Percentiles rank a stretch among this genome's conserved stretches.
phyloP scores from a whole-genome alignment of 2,888 invertebrate genomes.

The Nasonia oneida region DNA sequence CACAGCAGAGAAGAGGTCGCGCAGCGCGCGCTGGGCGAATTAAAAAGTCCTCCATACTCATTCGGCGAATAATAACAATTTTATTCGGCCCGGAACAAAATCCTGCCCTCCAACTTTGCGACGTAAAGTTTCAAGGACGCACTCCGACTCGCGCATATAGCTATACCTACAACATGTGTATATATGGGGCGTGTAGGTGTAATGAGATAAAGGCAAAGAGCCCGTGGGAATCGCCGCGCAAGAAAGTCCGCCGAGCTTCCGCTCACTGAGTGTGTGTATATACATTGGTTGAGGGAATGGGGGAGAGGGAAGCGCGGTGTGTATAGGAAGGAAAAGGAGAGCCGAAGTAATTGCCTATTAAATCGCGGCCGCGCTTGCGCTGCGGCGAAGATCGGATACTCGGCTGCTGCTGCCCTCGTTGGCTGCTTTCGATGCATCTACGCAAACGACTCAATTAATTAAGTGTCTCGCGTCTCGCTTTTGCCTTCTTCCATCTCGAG shows the following conservation, averaged over 20 bases:
- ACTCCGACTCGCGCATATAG: background rate
- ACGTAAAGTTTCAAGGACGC: conserved; percentile 57
- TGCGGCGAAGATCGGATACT: conserved; percentile 29
- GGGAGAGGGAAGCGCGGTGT: background rate
- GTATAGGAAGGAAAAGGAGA: conserved; percentile 32
- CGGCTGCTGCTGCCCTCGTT: background rate
- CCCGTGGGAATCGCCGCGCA: conserved; percentile 55
- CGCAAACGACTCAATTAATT: conserved; percentile 60
- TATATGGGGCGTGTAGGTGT: background rate
- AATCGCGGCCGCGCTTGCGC: conserved; percentile 37
- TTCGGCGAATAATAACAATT: conserved; percentile 59
- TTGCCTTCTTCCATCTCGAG: background rate
- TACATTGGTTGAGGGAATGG: background rate
- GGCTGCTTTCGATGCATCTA: conserved; percentile 56
- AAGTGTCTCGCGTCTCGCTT: conserved; percentile 29
- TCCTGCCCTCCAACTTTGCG: background rate
- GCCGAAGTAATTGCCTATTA: conserved; percentile 61
- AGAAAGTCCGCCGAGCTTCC: conserved; percentile 32
- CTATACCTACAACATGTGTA: background rate
- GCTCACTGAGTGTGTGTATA: conserved; percentile 16
- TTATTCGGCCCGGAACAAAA: conserved; percentile 30
- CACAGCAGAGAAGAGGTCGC: background rate
- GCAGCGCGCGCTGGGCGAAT: conserved; percentile 5
- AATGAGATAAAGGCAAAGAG: conserved; percentile 55
- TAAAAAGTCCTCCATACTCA: conserved; percentile 60